phyloP scores from a whole-genome alignment of 2,888 invertebrate genomes.

The Nasonovia ribisnigri region DNA sequence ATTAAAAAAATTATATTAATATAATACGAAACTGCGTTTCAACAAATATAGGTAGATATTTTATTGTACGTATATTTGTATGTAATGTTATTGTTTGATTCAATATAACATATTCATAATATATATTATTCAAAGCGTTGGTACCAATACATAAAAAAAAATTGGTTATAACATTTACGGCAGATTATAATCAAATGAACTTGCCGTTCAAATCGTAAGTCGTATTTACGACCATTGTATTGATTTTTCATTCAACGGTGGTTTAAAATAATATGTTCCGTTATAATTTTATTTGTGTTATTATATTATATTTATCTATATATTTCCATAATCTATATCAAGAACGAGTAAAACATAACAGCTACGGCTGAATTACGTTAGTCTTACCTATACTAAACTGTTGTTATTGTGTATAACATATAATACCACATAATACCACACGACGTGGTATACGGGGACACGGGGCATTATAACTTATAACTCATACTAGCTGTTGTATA shows the following conservation, averaged over 20 bases:
- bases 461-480: not conserved
- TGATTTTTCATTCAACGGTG: not conserved
- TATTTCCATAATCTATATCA: not conserved
- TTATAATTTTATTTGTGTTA: not conserved
- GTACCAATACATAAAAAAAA: not conserved
- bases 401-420: too few species aligned
- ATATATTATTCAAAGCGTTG: not conserved
- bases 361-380: not conserved
- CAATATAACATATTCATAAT: not conserved
- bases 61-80: not conserved
- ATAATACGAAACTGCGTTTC: not conserved
- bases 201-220: not conserved
- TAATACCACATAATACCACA: too few species aligned
- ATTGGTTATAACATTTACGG: not conserved
- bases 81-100: not conserved
- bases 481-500: too few species aligned
- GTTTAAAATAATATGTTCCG: not conserved
- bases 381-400: not conserved
- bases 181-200: not conserved
- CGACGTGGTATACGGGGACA: not conserved
- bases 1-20: slow-evolving; percentile 29
- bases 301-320: not conserved
- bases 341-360: not conserved
- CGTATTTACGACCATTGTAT: not conserved
- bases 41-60: not conserved